These are phyloP conservation scores for Drosophila prosaltans DNA, from an alignment of 1,140 invertebrate species.

Conservation along the genomic window DNA sequence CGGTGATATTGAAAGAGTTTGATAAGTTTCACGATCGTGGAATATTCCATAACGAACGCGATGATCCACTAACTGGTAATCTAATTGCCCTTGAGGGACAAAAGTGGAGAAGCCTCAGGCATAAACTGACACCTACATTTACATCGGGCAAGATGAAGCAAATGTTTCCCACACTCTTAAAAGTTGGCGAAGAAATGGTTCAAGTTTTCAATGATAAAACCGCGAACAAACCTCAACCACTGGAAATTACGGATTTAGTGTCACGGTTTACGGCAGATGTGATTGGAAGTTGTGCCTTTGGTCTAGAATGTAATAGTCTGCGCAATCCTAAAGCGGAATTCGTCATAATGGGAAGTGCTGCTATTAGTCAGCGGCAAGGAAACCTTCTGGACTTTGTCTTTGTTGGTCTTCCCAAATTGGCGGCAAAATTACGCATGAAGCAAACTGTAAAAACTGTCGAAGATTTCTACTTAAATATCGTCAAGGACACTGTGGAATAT, in stretches of 20 bases:
- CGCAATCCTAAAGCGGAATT: constrained; percentile 84
- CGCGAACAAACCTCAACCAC: background rate
- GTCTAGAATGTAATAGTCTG: constrained; percentile 85
- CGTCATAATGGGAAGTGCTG: constrained; percentile 39
- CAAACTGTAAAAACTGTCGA: constrained; percentile 82
- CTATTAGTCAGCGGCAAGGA: constrained; percentile 36
- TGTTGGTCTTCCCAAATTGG: constrained; percentile 43
- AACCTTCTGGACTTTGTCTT: constrained; percentile 23
- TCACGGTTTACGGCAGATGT: constrained; percentile 76
- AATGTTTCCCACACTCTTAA: constrained; percentile 83
- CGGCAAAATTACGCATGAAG: constrained; percentile 47
- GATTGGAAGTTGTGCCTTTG: constrained; percentile 87
- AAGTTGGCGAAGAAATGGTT: constrained; percentile 48
- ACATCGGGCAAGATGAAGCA: constrained; percentile 85
- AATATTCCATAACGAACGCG: constrained; percentile 81
- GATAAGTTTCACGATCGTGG: constrained; percentile 84
- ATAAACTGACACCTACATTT: constrained; percentile 85
- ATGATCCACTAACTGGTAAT: constrained; percentile 83
- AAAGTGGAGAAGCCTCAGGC: constrained; percentile 85
- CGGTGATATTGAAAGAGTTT: constrained; percentile 85
- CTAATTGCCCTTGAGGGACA: constrained; percentile 83
- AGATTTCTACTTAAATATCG: constrained; percentile 80
- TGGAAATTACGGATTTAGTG: constrained; percentile 61
- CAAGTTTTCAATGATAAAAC: constrained; percentile 23
- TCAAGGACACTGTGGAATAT: constrained; percentile 58